Evolutionary conservation across 1,140 invertebrate species (phyloP), one percentile per base, ranked within the genome.

Genomic region (Penaeus indicus): DNA sequence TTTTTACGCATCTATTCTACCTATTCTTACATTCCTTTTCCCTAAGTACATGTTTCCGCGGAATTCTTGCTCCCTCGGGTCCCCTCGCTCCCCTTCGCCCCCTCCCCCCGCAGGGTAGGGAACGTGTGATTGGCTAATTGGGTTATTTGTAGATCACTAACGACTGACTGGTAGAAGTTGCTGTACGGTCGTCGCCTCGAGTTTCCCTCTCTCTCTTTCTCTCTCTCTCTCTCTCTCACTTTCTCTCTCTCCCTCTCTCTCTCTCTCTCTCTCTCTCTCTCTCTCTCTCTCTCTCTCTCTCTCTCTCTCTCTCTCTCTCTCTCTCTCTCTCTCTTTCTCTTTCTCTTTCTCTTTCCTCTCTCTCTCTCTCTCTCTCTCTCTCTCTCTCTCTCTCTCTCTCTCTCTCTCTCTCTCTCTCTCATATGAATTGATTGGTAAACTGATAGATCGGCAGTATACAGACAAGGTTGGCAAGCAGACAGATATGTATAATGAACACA

Each of bases 141-240:
- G 78, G 78, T 80, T 80, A 80, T 80, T 80, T 80, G 78, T 80
- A 80, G 47, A 80, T 80, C 47, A 27, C 78, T 80, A 80, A 80
- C 78, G 78, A 80, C 47, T 79, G 18, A 3, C 77, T 54, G n/a
- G 42, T 61, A 13, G 38, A 38, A 16, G 13, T 42, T 54, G 4
- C 79, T 38, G 54, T 27, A 54, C 19, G 54, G 21, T 27, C 27
- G 10, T 25, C 79, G 19, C 79, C 62, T 61, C 27, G 19, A 47
- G 64, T 54, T 63, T 69, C 82, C 22, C 25, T 72, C 69, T 72
- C n/a, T 72, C 69, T 72, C 69, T 72, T 18, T 72, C 69, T 72
- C 69, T 72, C 69, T 72, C 69, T 63, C 62, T 69, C 82, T 54
- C 25, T 72, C 69, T 72, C n/a, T 72, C 69, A 27, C 69, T 72